A percentile compares a stretch with the other conserved stretches of the same genome.
Evolutionary conservation across 2,797 vertebrate genomes (phyloP).

Genomic region (Parauchenoglanis punctatus): DNA sequence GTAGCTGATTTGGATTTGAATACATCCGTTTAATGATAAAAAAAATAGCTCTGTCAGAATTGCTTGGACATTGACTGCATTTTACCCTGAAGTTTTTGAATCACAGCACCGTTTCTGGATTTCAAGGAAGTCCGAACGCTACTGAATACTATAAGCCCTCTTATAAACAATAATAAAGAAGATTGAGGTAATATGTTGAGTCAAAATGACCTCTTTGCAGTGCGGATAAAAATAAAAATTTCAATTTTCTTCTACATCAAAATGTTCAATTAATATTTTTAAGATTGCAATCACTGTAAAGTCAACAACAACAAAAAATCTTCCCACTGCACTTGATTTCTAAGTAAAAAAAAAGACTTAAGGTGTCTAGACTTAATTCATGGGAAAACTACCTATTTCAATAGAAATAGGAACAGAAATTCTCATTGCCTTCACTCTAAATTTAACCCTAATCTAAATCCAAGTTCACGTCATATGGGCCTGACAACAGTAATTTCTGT

Average conservation of each 20-base stretch:
- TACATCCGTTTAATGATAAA: not conserved
- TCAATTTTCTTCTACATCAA: not conserved
- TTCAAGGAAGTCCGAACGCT: not conserved
- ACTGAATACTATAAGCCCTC: not conserved
- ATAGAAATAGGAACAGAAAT: not conserved
- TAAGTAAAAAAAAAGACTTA: not conserved
- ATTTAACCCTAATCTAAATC: not conserved
- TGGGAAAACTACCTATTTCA: not conserved
- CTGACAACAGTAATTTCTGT: not conserved
- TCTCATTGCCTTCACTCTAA: not conserved
- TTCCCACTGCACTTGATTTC: not conserved
- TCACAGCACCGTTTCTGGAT: not conserved
- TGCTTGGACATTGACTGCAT: not conserved
- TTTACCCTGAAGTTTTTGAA: not conserved
- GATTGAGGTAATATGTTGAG: conserved; percentile 4
- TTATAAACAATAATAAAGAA: not conserved
- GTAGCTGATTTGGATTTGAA: not conserved
- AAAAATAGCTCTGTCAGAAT: not conserved
- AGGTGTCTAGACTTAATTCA: not conserved
- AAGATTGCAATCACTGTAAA: not conserved
- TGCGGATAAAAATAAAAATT: not conserved
- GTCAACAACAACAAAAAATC: too few relatives aligned
- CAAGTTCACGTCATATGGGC: not conserved
- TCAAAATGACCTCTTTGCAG: not conserved
- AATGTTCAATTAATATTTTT: not conserved